Conservation (phyloP, 1,140 invertebrate species). For the Oedothorax gibbosus region DNA sequence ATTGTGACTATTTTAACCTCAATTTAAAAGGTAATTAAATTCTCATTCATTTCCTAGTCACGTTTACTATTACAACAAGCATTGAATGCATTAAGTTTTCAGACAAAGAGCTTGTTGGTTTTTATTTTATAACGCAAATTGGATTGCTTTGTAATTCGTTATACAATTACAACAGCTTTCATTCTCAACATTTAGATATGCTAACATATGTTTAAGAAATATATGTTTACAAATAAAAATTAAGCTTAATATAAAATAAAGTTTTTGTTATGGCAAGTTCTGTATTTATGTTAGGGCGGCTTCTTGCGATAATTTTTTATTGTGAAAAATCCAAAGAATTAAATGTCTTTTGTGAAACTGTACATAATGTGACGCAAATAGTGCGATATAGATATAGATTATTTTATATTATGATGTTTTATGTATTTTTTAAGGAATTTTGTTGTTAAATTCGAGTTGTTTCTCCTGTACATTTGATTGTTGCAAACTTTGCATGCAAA, state of each 20-base stretch:
- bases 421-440: slow-evolving; percentile 21
- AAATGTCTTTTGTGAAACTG: slow-evolving; percentile 46
- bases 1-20: slow-evolving; percentile 13
- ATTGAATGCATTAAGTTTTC: neutral
- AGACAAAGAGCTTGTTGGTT: slow-evolving; percentile 33
- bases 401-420: slow-evolving; percentile 49
- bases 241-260: no score
- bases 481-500: no score
- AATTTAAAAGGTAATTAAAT: neutral
- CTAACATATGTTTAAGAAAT: no score
- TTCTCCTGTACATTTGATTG: no score
- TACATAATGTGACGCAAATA: slow-evolving; percentile 42
- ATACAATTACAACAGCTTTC: no score
- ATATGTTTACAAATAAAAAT: no score
- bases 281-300: no score
- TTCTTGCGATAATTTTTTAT: slow-evolving; percentile 9
- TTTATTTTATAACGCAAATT: slow-evolving; percentile 3
- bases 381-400: slow-evolving; percentile 40
- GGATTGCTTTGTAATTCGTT: neutral
- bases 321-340: slow-evolving; percentile 52
- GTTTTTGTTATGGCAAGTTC: no score
- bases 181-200: no score
- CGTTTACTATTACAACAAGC: slow-evolving; percentile 18
- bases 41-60: slow-evolving; percentile 29
- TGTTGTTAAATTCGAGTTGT: neutral